These are phyloP conservation scores for Balaenoptera acutorostrata DNA, from an alignment of 2,113 vertebrate species.

Conservation along the genomic window DNA sequence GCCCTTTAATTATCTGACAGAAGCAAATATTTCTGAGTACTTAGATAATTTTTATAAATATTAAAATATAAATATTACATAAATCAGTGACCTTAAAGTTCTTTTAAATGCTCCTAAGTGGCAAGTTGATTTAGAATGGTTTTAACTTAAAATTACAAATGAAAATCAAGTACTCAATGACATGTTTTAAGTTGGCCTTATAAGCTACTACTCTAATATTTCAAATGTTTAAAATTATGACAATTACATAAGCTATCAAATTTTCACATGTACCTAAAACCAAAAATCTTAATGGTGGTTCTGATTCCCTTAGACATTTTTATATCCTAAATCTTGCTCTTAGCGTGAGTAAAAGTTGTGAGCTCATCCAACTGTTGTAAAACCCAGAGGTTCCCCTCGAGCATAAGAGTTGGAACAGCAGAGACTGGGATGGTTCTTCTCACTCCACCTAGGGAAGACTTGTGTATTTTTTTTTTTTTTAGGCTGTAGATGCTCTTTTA, in stretches of 20 bases:
- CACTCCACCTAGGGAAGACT: neutral
- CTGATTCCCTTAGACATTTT: neutral
- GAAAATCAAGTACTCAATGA: neutral
- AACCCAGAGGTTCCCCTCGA: neutral
- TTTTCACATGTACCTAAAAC: neutral
- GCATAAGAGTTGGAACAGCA: neutral
- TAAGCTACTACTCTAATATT: neutral
- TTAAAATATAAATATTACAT: neutral
- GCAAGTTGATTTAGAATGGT: neutral
- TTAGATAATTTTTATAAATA: neutral
- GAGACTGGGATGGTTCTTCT: neutral
- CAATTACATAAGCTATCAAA: neutral
- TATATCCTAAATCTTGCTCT: neutral
- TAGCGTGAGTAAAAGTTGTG: neutral
- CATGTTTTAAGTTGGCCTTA: neutral
- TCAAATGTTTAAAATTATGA: neutral
- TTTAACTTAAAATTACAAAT: neutral
- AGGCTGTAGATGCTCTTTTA: neutral
- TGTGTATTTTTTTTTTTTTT: neutral
- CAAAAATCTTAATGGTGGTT: neutral
- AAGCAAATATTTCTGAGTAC: neutral
- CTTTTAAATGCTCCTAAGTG: neutral
- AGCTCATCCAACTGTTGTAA: neutral
- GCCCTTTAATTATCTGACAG: neutral
- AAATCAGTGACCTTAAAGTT: neutral